Evolutionary conservation across 2,888 invertebrate species (phyloP), one percentile per base, ranked within the genome.

Genomic region (Andrena fulva): DNA sequence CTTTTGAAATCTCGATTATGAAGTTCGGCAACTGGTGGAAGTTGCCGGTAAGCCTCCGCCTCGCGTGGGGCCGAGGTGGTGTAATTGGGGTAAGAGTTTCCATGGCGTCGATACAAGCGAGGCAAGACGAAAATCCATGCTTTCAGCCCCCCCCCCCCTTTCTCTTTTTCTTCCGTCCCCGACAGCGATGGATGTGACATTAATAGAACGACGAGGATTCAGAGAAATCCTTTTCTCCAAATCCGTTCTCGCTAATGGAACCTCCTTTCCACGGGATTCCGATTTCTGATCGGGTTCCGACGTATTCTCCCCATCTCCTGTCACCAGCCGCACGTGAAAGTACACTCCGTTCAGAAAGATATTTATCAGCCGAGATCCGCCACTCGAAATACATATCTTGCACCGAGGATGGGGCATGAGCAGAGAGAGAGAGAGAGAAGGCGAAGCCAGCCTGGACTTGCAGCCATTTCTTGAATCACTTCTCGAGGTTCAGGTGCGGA

Each of bases 181-280:
- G 72, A 66, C 69, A 78, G 71, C 60, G 86, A 77, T 78, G 80
- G 87, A 89, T 89, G 89, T 86, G 89, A 89, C 88, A 83, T 87
- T 89, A 90, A 89, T 87, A 90, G 84, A 81, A 80, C 81, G 73
- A 67, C 77, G 77, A 63, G 87, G 89, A 91, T 90, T 91, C 87
- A 76, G 69, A 86, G 85, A 88, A 89, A 91, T 89, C 85, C 89
- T 83, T 89, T 88, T 77, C 77, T 84, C 84, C 76, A 89, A 90
- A 89, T 89, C 90, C 82, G 77, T 71, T 60, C 85, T 80, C 84
- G 85, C 89, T 90, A 90, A 90, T 90, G 88, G 85, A 77, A 81
- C 83, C 80, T 67, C 73, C 76, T 69, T 77, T 85, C 80, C 80
- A 74, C 79, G 68, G 80, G 77, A 87, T 82, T 72, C 73, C 82